Base-by-base conservation (phyloP, 2,888 invertebrate species). In the Trichopria drosophilae region DNA sequence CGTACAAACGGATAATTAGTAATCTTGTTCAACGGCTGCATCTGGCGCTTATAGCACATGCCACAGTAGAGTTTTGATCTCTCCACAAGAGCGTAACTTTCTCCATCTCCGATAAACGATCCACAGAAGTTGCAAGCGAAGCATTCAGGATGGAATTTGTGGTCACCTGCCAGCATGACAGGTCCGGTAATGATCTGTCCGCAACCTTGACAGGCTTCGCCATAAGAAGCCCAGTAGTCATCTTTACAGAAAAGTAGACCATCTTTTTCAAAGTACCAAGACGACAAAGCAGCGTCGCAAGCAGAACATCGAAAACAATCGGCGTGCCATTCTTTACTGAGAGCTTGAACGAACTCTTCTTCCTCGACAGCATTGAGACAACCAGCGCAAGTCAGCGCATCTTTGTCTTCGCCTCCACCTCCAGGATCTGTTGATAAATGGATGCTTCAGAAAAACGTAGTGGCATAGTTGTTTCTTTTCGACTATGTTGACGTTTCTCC, bases 71-170 rank as follows among this genome's bases (percentile, higher is more conserved):
- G 79, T 63, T 88, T 88, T 3, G 92, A 90, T 51, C 94, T 79
- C 71, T 94, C 94, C n/a, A 94, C 86, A 41, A 95, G 80, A 2
- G 93, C 93, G 75, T 93, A 95, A 6, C 92, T 87, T 72, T 95
- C 92, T 5, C 92, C 92, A 78, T 94, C 93, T 54, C 93, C 95
- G 64, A 95, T 90, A 72, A 88, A 92, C 3, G 85, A 81, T 23
- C 83, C 81, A 76, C 95, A 95, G 22, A 84, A 83, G 37, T 81
- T 81, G 73, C 95, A 96, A 66, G 88, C 86, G 77, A 95, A 95
- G 78, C 95, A 95, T 80, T 95, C 95, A 34, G 94, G 93, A 78
- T 96, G 95, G 79, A 93, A 95, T 75, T 92, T 91, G 78, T 93
- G 93, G 69, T 91, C 91, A 22, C 94, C 95, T 16, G 94, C 94